Evolutionary conservation across 2,113 vertebrate genomes (phyloP).

Genomic region (Xyliphius kryptos): DNA sequence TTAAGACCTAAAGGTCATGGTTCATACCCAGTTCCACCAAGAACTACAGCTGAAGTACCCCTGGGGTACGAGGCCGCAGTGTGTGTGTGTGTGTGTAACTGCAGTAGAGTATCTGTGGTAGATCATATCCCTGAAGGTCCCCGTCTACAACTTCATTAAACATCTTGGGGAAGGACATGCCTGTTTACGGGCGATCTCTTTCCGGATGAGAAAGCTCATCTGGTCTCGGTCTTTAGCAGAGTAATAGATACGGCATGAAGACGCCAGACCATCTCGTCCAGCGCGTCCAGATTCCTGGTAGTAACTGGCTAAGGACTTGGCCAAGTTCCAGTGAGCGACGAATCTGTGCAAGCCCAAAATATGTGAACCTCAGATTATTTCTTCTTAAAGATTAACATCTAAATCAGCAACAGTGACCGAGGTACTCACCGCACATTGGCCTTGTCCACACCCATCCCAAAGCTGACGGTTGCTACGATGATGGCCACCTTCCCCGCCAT

Average conservation of each 20-base stretch:
- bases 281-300: conserved; percentile 97
- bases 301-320: conserved; percentile 93
- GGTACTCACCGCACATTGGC: conserved; percentile 83
- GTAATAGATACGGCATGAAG: conserved; percentile 89
- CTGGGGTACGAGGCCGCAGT: too few relatives aligned
- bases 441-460: conserved; percentile 98
- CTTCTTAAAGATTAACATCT: too few relatives aligned
- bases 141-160: background rate
- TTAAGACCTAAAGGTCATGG: too few relatives aligned
- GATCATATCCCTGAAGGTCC: too few relatives aligned
- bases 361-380: background rate
- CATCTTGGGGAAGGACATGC: conserved; percentile 48
- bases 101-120: too few relatives aligned
- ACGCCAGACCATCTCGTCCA: conserved; percentile 85
- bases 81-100: too few relatives aligned
- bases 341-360: conserved; percentile 72
- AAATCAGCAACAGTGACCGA: background rate
- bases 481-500: conserved; percentile 87
- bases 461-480: conserved; percentile 96
- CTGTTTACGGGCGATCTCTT: conserved; percentile 77
- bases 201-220: conserved; percentile 82
- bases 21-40: too few relatives aligned
- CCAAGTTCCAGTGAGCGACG: conserved; percentile 95
- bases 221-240: conserved; percentile 80
- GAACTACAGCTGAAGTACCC: too few relatives aligned